Evolutionary conservation across 2,888 invertebrate genomes (phyloP).

Genomic region (Mantis religiosa): DNA sequence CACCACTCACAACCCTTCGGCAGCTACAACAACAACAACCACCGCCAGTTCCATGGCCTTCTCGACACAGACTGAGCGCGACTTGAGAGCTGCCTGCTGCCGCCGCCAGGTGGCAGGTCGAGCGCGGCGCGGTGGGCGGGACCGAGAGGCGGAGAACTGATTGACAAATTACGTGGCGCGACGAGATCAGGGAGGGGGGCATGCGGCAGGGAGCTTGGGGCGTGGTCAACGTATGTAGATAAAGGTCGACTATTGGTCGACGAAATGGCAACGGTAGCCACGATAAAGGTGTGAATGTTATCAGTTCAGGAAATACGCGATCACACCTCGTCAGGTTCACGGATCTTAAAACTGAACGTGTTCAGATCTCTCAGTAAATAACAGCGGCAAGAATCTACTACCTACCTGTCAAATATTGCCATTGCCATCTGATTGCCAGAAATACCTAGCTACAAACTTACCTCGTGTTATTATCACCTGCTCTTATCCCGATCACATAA

Average conservation of each 20-base stretch:
- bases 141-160: slow-evolving; percentile 10
- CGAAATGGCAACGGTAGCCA: not conserved
- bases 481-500: too few relatives aligned
- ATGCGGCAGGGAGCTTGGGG: slow-evolving; percentile 11
- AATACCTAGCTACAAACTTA: too few relatives aligned
- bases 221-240: not conserved
- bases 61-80: not conserved
- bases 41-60: not conserved
- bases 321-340: not conserved
- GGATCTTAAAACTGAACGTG: not conserved
- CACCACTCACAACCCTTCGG: not conserved
- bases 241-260: slow-evolving; percentile 16
- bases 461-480: too few relatives aligned
- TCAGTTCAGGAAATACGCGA: not conserved
- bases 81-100: slow-evolving; percentile 16
- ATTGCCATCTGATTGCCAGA: too few relatives aligned
- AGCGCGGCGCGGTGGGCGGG: slow-evolving; percentile 4
- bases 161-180: slow-evolving; percentile 27
- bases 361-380: too few relatives aligned
- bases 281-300: not conserved
- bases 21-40: not conserved
- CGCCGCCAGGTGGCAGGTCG: slow-evolving; percentile 28
- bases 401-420: too few relatives aligned
- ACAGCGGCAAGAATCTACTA: too few relatives aligned
- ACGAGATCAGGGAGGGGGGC: not conserved